A percentile compares a stretch with the other conserved stretches of the same genome.
These are phyloP conservation scores for Rhinoptilus africanus DNA, from an alignment of 2,113 vertebrate species.

Conservation along the genomic window DNA sequence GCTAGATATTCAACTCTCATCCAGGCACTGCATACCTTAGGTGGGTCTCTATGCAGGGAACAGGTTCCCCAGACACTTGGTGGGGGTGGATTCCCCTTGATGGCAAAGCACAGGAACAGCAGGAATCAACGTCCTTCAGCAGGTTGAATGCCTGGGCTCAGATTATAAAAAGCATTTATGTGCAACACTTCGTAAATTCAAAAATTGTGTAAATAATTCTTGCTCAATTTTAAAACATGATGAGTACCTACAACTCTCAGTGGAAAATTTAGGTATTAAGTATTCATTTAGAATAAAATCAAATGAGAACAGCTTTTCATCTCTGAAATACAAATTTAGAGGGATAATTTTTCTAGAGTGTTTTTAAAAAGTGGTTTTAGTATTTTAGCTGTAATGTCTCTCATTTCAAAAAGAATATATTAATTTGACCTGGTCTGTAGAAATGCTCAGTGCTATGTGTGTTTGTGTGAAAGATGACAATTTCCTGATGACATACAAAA, in stretches of 20 bases:
- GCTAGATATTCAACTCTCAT: background rate
- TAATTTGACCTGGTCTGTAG: background rate
- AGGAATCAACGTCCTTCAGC: background rate
- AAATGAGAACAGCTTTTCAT: background rate
- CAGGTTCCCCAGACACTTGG: background rate
- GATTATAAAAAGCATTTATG: background rate
- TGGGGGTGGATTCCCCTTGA: background rate
- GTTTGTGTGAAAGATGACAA: background rate
- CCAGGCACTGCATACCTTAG: background rate
- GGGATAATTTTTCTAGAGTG: background rate
- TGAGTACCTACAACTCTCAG: background rate
- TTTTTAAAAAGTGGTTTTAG: background rate
- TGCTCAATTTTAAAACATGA: background rate
- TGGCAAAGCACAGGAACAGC: background rate
- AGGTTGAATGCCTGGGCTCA: background rate
- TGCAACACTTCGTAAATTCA: background rate
- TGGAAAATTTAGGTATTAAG: background rate
- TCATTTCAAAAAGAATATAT: background rate
- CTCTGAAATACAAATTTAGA: background rate
- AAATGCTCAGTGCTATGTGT: background rate
- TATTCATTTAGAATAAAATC: background rate
- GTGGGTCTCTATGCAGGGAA: accelerated
- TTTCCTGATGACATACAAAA: background rate
- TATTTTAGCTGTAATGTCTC: background rate
- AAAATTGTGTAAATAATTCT: background rate